A percentile compares a stretch with the other conserved stretches of the same genome.
phyloP scores from a whole-genome alignment of 2,113 vertebrate species.

The Dinomys branickii region DNA sequence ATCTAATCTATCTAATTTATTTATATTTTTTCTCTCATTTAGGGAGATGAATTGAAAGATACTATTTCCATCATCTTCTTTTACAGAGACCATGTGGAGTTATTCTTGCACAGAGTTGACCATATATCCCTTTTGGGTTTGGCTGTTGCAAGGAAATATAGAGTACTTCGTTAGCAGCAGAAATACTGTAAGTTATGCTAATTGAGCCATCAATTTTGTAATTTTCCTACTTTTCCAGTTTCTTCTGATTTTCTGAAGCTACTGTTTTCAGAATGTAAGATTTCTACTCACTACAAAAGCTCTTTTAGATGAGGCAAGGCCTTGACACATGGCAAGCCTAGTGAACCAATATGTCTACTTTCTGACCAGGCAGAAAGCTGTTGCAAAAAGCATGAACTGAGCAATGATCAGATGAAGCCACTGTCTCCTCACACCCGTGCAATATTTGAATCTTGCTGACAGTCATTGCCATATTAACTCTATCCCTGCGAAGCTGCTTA shows the following conservation, averaged over 20 bases:
- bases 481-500: neutral
- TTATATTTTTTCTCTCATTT: neutral
- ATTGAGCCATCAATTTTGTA: neutral
- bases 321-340: neutral
- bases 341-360: neutral
- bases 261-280: neutral
- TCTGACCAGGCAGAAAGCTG: neutral
- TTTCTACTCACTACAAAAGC: neutral
- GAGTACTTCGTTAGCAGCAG: fast-evolving
- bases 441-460: neutral
- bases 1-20: neutral
- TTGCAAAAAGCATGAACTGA: neutral
- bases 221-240: neutral
- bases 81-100: neutral
- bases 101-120: neutral
- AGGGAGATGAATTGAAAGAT: neutral
- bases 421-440: neutral
- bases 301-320: neutral
- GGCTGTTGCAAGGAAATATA: neutral
- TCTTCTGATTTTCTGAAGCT: neutral
- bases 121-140: neutral
- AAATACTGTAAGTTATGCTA: neutral
- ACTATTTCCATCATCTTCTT: neutral
- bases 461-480: neutral
- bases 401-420: neutral